Evolutionary conservation across 2,113 vertebrate genomes (phyloP).

Genomic region (Austrofundulus limnaeus): DNA sequence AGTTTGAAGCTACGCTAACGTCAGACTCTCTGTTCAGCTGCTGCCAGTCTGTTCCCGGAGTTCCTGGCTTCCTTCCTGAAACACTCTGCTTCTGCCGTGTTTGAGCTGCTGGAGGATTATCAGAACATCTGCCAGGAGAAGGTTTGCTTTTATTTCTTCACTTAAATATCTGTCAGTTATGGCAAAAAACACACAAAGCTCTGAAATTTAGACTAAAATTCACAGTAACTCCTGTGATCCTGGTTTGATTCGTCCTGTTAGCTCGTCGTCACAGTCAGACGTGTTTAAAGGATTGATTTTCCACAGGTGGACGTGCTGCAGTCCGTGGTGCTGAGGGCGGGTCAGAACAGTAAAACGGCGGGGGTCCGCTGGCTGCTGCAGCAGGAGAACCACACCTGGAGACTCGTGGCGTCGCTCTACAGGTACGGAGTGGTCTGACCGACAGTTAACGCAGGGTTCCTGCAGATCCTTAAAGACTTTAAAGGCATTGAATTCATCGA

Average conservation of each 20-base stretch:
- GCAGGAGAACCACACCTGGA: slow-evolving; percentile 95
- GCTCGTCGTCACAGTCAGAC: too few relatives aligned
- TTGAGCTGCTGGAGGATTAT: slow-evolving; percentile 92
- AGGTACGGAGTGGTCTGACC: slow-evolving; percentile 72
- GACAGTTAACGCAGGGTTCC: too few relatives aligned
- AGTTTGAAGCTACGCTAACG: neutral
- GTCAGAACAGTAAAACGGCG: slow-evolving; percentile 92
- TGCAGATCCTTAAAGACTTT: too few relatives aligned
- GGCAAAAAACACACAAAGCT: too few relatives aligned
- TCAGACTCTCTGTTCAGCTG: slow-evolving; percentile 76
- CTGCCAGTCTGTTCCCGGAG: slow-evolving; percentile 89
- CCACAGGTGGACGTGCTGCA: slow-evolving; percentile 90
- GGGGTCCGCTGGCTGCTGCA: slow-evolving; percentile 95
- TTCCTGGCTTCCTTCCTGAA: slow-evolving; percentile 89
- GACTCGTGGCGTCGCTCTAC: slow-evolving; percentile 90
- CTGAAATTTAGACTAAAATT: too few relatives aligned
- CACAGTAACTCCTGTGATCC: too few relatives aligned
- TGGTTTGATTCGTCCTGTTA: too few relatives aligned
- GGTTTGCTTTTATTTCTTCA: too few relatives aligned
- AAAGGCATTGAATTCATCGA: too few relatives aligned
- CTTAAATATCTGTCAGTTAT: too few relatives aligned
- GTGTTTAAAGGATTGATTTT: too few relatives aligned
- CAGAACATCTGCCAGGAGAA: slow-evolving; percentile 88
- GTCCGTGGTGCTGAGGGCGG: slow-evolving; percentile 89
- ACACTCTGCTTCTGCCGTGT: slow-evolving; percentile 89